Evolutionary conservation across 2,797 vertebrate genomes (phyloP).

Genomic region (Liparis tanakae): DNA sequence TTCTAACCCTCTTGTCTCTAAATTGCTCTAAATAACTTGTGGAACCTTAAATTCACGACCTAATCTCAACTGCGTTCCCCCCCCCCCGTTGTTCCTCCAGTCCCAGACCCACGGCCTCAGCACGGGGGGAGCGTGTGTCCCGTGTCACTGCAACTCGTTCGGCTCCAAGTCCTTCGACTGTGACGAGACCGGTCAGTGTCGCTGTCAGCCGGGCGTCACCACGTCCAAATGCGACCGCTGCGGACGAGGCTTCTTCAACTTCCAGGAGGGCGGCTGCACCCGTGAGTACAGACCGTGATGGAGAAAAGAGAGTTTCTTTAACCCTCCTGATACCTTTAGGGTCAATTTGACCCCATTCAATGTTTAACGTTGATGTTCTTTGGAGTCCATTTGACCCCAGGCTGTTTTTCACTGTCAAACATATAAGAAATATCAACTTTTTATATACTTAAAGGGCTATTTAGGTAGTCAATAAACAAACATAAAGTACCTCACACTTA

Average conservation of each 20-base stretch:
- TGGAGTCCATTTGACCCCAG: too few species aligned
- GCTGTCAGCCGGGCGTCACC: slow-evolving; percentile 92
- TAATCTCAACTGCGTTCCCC: background rate
- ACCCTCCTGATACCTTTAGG: too few species aligned
- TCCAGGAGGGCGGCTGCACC: slow-evolving; percentile 96
- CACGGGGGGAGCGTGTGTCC: slow-evolving; percentile 86
- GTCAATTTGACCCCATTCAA: too few species aligned
- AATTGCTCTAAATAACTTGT: background rate
- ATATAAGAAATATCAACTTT: too few species aligned
- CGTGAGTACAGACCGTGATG: slow-evolving; percentile 75
- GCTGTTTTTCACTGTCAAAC: too few species aligned
- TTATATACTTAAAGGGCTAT: too few species aligned
- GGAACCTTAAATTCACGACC: background rate
- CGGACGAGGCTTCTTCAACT: slow-evolving; percentile 90
- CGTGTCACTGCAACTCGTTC: slow-evolving; percentile 97
- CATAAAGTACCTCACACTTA: too few species aligned
- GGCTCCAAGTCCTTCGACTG: slow-evolving; percentile 98
- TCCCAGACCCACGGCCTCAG: slow-evolving; percentile 86
- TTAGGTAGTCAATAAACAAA: too few species aligned
- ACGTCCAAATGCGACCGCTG: slow-evolving; percentile 95
- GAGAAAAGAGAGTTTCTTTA: background rate
- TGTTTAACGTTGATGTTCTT: too few species aligned
- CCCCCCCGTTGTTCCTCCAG: slow-evolving; percentile 69
- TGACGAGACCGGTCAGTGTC: slow-evolving; percentile 90
- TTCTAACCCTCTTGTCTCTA: slow-evolving; percentile 1